Evolutionary conservation across 2,113 vertebrate genomes (phyloP).

Genomic region (Nothobranchius furzeri): DNA sequence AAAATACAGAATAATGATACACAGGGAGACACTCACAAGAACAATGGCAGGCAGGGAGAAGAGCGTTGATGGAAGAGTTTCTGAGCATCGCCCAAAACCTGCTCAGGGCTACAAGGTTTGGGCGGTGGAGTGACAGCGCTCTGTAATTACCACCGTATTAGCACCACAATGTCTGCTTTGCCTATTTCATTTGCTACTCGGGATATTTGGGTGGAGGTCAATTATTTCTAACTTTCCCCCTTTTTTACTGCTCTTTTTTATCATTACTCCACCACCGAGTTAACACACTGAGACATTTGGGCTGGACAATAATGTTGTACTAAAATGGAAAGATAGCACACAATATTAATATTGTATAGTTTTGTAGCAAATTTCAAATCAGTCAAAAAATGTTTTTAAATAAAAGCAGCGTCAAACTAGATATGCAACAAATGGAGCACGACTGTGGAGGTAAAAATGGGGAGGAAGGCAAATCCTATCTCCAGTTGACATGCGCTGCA

Average conservation of each 20-base stretch:
- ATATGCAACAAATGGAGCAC: too few relatives aligned
- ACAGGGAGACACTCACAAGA: slow-evolving; percentile 6
- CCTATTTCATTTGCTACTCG: slow-evolving; percentile 59
- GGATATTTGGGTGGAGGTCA: slow-evolving; percentile 14
- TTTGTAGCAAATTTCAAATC: too few relatives aligned
- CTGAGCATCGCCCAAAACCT: slow-evolving; percentile 44
- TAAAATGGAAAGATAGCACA: too few relatives aligned
- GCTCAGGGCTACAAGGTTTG: slow-evolving; percentile 50
- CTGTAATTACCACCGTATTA: slow-evolving; percentile 66
- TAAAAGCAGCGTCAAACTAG: too few relatives aligned
- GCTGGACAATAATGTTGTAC: not conserved
- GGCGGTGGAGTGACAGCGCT: slow-evolving; percentile 50
- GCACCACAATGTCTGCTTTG: slow-evolving; percentile 44
- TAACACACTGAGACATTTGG: slow-evolving; percentile 4
- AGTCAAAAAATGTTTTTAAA: too few relatives aligned
- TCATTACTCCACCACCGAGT: slow-evolving; percentile 23
- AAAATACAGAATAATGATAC: not conserved
- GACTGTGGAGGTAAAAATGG: too few relatives aligned
- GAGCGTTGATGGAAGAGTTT: slow-evolving; percentile 18
- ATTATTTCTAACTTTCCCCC: slow-evolving; percentile 13
- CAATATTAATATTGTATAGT: too few relatives aligned
- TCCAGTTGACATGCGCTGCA: too few relatives aligned
- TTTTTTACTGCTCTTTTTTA: not conserved
- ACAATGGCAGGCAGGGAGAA: slow-evolving; percentile 30
- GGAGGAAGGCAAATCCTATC: too few relatives aligned